Base-by-base conservation (phyloP, 2,797 vertebrate genomes). In the Falco biarmicus region DNA sequence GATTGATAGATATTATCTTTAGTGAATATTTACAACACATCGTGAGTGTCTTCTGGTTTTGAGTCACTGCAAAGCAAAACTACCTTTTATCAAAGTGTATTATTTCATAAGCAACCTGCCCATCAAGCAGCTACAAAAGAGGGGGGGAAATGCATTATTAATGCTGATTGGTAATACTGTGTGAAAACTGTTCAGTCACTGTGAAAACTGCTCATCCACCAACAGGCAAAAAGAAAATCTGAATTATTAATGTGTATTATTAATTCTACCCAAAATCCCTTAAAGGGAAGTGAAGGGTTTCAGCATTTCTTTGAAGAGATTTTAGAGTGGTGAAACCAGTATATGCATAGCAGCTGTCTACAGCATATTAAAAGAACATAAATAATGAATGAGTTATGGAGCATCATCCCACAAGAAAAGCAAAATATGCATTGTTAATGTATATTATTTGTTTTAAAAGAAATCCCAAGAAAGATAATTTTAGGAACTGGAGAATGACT, bases 231-330 rank as follows among this genome's bases (percentile, higher is more conserved):
- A 79, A 71, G 68, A 59, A 92, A 95, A 90, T 43, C 10, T 96
- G 78, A 96, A 96, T 97, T 96, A 95, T 96, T 96, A 95, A 92
- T 92, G 56, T 31, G 9, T 29, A 84, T 93, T 96, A 97, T 97
- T 93, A 97, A 93, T 96, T 96, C 83, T 93, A 64, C 37, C 50
- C 68, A 53, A 57, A 91, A 96, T 59, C 48, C 96, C 96, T 96
- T 90, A 80, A 96, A 96, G 84, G 83, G 71, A 91, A 97, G 82
- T 56, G 32, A 74, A 90, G 87, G 64, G 64, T 91, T 94, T 87
- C 73, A 85, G 56, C 39, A 10, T 91, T 77, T n/a, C 80, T 84
- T 76, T 65, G 85, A 95, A 96, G 73, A 51, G 37, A 34, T 60
- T 95, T 89, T 22, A 2, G 66, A 83, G 91, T 43, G 78, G n/a